phyloP scores from a whole-genome alignment of 2,888 invertebrate species.

The Penaeus monodon region DNA sequence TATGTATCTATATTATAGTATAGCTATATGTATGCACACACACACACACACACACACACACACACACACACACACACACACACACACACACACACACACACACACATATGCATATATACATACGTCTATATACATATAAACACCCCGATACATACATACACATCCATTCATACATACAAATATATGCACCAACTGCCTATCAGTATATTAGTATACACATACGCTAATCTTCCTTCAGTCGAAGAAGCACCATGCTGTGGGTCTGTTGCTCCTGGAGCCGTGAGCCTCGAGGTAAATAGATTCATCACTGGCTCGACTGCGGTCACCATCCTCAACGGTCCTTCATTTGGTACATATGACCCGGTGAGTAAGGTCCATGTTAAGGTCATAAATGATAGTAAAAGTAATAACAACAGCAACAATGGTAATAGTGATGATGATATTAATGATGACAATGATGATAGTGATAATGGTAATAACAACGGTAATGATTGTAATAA shows the following conservation, averaged over 20 bases:
- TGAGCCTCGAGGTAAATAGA: not conserved
- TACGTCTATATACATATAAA: not conserved
- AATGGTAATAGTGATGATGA: not conserved
- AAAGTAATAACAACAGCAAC: not conserved
- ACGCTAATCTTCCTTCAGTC: not conserved
- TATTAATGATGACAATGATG: no score
- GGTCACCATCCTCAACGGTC: not conserved
- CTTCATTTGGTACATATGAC: constrained; percentile 3
- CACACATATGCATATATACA: not conserved
- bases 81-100: not conserved
- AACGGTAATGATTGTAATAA: no score
- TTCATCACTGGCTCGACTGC: not conserved
- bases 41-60: not conserved
- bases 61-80: no score
- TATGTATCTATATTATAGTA: no score
- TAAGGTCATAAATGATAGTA: not conserved
- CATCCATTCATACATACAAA: no score
- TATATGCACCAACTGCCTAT: no score
- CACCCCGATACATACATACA: no score
- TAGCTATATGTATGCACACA: not conserved
- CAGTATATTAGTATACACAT: no score
- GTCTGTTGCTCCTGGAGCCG: constrained; percentile 16
- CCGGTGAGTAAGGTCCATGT: constrained; percentile 23
- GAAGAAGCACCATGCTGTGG: constrained; percentile 36
- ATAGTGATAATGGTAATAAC: no score